These are phyloP conservation scores for Hemicordylus capensis DNA, from an alignment of 2,113 vertebrate genomes.

Conservation along the genomic window DNA sequence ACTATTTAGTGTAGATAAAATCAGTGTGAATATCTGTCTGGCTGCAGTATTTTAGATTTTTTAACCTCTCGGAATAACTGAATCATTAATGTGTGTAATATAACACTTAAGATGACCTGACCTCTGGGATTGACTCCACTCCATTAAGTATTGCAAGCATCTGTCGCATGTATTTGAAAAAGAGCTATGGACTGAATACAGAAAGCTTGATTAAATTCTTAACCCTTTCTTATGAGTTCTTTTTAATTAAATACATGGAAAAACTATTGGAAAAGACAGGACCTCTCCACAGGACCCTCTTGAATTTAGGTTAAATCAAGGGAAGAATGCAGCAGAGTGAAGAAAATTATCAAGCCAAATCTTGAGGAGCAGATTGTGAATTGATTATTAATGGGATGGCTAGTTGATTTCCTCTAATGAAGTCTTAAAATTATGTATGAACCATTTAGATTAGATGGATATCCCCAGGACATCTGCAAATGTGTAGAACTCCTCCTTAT, in stretches of 20 bases:
- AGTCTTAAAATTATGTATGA: neutral
- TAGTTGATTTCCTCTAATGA: neutral
- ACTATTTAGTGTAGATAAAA: neutral
- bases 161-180: slow-evolving; percentile 6
- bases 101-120: slow-evolving; percentile 13
- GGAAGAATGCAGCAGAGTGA: neutral
- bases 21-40: neutral
- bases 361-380: neutral
- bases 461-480: neutral
- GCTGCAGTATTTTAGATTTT: slow-evolving; percentile 24
- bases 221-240: slow-evolving; percentile 4
- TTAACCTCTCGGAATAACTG: slow-evolving; percentile 10
- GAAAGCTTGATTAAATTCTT: slow-evolving; percentile 12
- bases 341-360: neutral
- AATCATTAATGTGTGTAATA: neutral
- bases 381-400: slow-evolving; percentile 4
- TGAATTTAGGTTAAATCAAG: slow-evolving; percentile 9
- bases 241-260: no score
- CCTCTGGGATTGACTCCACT: slow-evolving; percentile 3
- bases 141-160: neutral
- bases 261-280: neutral
- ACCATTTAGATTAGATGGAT: neutral
- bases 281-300: neutral
- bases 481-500: neutral
- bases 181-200: neutral